phyloP scores from a whole-genome alignment of 2,888 invertebrate genomes.

The Steinernema scapterisci region DNA sequence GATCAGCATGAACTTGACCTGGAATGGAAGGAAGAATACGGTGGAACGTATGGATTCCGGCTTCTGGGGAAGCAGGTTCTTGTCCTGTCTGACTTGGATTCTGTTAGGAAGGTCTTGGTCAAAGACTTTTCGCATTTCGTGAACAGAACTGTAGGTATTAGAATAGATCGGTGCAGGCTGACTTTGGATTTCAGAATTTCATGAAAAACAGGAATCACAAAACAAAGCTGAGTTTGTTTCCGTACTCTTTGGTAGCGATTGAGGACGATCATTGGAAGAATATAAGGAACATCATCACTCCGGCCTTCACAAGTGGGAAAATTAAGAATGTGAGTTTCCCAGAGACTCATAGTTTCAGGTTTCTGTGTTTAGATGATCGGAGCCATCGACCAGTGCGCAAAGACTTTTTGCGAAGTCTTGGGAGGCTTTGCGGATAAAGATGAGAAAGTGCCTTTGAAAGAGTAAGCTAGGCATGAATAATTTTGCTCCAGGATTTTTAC shows the following conservation, averaged over 20 bases:
- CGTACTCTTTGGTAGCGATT: not conserved
- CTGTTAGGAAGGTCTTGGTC: not conserved
- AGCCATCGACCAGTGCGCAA: not conserved
- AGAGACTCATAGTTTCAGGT: not conserved
- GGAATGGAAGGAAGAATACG: not conserved
- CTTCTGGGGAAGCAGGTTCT: not conserved
- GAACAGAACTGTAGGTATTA: not conserved
- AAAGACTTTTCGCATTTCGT: conserved; percentile 14
- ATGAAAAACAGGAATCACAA: no score
- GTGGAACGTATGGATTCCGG: not conserved
- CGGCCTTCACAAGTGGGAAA: conserved; percentile 47
- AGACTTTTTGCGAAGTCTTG: conserved; percentile 6
- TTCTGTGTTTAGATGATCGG: not conserved
- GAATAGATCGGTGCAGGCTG: not conserved
- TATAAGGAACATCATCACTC: conserved; percentile 42
- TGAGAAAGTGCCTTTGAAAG: not conserved
- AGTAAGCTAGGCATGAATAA: not conserved
- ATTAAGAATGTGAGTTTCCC: conserved; percentile 40
- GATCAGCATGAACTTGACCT: not conserved
- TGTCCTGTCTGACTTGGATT: not conserved
- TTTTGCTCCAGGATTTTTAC: not conserved
- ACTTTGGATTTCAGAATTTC: no score
- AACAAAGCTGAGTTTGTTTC: not conserved
- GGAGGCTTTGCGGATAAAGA: not conserved
- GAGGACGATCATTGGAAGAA: conserved; percentile 47